Conservation (phyloP, 1,140 invertebrate genomes). For the Drepana arcuata region DNA sequence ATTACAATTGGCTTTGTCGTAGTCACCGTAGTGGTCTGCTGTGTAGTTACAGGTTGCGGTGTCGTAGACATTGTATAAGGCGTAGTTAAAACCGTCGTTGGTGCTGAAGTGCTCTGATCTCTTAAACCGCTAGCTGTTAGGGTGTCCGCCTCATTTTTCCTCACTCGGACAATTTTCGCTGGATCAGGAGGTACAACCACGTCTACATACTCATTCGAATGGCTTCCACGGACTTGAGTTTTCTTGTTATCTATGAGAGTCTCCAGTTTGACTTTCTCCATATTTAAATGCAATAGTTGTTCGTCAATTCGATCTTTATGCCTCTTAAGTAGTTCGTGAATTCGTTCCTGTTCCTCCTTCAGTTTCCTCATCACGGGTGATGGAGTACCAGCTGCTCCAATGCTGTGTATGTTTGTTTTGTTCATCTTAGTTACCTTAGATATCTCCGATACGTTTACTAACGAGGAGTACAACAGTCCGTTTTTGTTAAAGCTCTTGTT, state of each 20-base stretch:
- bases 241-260: conserved; percentile 3
- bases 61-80: background rate
- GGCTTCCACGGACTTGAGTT: background rate
- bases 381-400: background rate
- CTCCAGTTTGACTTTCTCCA: conserved; percentile 20
- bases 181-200: conserved; percentile 1
- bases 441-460: conserved; percentile 51
- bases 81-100: background rate
- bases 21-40: background rate
- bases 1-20: background rate
- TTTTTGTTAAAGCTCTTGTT: conserved; percentile 51
- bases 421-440: conserved; percentile 47
- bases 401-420: conserved; percentile 10
- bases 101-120: conserved; percentile 1
- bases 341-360: conserved; percentile 21
- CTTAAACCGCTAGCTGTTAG: background rate
- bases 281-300: conserved; percentile 24
- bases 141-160: background rate
- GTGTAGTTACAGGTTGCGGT: background rate
- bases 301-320: conserved; percentile 29
- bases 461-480: conserved; percentile 38
- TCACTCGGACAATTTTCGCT: background rate
- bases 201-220: conserved; percentile 3
- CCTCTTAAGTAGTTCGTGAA: conserved; percentile 25
- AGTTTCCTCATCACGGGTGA: conserved; percentile 5